phyloP scores from a whole-genome alignment of 53 echinoderm and acorn worm species.

The Echinarachnius parma region DNA sequence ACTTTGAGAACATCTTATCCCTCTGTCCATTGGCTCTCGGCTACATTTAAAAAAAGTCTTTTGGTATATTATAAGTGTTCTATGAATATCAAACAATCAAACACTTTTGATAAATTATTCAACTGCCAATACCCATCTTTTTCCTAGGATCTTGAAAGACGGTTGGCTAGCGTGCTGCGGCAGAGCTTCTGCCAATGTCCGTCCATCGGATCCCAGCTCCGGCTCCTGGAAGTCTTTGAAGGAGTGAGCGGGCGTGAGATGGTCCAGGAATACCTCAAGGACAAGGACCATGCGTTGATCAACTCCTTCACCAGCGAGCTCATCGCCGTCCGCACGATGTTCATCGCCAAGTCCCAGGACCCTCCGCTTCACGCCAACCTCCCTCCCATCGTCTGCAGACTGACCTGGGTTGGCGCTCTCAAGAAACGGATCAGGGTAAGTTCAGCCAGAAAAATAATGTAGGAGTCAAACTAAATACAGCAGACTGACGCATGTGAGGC shows the following conservation, averaged over 20 bases:
- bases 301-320: conserved; percentile 85
- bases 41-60: too few relatives aligned
- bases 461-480: too few relatives aligned
- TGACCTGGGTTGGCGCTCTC: conserved; percentile 91
- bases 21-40: too few relatives aligned
- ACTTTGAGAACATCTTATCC: conserved; percentile 98
- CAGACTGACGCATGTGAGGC: too few relatives aligned
- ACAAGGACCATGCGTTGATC: conserved; percentile 88
- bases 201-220: conserved; percentile 88
- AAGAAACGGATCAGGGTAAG: conserved; percentile 81
- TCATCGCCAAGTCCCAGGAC: conserved; percentile 59
- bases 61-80: too few relatives aligned
- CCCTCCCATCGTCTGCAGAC: conserved; percentile 83
- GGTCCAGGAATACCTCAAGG: conserved; percentile 93
- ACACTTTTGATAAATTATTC: too few relatives aligned
- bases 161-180: conserved; percentile 85
- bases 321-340: conserved; percentile 86
- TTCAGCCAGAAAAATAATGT: too few relatives aligned
- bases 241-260: conserved; percentile 96
- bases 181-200: conserved; percentile 98
- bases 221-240: conserved; percentile 97
- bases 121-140: not conserved
- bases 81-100: too few relatives aligned
- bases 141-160: conserved; percentile 75
- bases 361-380: conserved; percentile 77